These are phyloP conservation scores for Brienomyrus longianalis DNA, from an alignment of 2,113 vertebrate species.

Conservation along the genomic window DNA sequence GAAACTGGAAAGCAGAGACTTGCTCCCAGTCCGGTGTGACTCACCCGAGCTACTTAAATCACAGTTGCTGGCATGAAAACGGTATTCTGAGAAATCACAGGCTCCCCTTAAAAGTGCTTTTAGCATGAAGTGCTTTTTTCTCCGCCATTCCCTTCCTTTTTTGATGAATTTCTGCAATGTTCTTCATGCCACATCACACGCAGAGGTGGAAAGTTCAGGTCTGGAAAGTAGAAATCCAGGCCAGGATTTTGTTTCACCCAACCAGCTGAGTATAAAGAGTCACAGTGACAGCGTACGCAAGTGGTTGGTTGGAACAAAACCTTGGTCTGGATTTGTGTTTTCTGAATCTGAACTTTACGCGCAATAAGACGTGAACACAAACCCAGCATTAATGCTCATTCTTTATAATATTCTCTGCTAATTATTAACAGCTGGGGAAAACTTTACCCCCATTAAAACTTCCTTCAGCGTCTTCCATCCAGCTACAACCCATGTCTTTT, in stretches of 20 bases:
- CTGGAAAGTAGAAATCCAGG: no score
- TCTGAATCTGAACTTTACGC: no score
- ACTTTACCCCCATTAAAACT: background rate
- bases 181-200: background rate
- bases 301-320: no score
- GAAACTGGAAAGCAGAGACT: background rate
- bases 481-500: background rate
- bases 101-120: background rate
- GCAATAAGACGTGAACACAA: background rate
- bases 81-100: background rate
- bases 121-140: background rate
- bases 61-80: background rate
- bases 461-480: background rate
- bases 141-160: background rate
- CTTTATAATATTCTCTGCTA: background rate
- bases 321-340: no score
- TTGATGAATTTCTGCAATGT: background rate
- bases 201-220: no score
- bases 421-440: background rate
- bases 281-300: no score
- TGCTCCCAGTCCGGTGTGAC: background rate
- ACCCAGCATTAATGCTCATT: background rate
- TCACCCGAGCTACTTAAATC: background rate
- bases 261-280: no score
- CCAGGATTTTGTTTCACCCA: background rate